Conservation (phyloP, 2,113 vertebrate genomes). For the Delphinapterus leucas region DNA sequence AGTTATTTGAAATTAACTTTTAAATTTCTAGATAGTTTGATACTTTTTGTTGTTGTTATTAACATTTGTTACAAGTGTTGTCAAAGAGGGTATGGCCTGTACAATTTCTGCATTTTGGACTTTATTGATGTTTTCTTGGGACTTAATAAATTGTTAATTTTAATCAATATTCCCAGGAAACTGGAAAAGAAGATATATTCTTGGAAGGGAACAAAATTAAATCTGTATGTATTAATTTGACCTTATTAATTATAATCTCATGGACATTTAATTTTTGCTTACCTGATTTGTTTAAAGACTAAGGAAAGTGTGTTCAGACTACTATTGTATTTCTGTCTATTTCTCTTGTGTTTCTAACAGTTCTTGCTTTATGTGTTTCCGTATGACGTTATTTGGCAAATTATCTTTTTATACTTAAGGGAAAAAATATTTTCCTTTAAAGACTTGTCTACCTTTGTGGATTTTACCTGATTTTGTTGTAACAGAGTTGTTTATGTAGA, state of each 20-base stretch:
- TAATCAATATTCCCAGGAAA: conserved; percentile 41
- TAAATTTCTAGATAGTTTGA: background rate
- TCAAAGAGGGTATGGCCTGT: conserved; percentile 16
- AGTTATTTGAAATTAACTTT: conserved; percentile 44
- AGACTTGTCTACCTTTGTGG: conserved; percentile 86
- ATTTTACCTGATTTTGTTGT: conserved; percentile 90
- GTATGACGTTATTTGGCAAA: conserved; percentile 17
- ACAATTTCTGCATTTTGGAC: background rate
- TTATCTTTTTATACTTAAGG: conserved; percentile 48
- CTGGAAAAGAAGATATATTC: conserved; percentile 16
- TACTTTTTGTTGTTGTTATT: conserved; percentile 20
- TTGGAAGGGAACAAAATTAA: conserved; percentile 20
- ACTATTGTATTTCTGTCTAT: background rate
- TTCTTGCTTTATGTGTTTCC: conserved; percentile 14
- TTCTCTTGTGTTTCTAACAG: background rate
- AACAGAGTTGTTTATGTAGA: conserved; percentile 89
- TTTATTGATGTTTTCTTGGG: conserved; percentile 34
- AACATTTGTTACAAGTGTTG: background rate
- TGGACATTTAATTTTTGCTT: conserved; percentile 8
- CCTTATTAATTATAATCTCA: background rate
- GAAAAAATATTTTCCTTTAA: conserved; percentile 78
- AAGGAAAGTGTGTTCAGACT: background rate
- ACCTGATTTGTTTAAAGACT: conserved; percentile 16
- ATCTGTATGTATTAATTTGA: background rate
- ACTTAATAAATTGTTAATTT: conserved; percentile 6